Percentiles rank a stretch among this genome's conserved stretches.
Evolutionary conservation across 2,797 vertebrate genomes (phyloP).

Genomic region (Tarsius wallacei): DNA sequence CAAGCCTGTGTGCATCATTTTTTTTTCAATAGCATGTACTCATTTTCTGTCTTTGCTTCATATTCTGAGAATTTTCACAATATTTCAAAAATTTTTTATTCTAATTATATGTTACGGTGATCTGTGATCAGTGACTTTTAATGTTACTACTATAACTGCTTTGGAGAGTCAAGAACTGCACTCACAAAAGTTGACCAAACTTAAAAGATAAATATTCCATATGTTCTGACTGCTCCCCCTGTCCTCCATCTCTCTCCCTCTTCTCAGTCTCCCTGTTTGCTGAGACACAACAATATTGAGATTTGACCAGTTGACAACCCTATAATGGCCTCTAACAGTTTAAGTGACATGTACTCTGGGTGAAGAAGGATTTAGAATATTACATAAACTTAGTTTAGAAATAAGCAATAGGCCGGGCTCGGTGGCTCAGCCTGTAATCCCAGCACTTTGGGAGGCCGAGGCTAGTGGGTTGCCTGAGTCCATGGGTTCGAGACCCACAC

Average conservation of each 20-base stretch:
- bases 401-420: no score
- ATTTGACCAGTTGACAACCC: neutral
- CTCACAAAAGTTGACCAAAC: neutral
- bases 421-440: no score
- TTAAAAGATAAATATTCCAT: neutral
- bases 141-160: neutral
- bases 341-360: neutral
- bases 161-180: neutral
- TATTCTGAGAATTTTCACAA: neutral
- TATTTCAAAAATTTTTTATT: neutral
- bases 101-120: neutral
- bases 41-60: neutral
- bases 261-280: neutral
- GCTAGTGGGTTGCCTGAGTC: no score
- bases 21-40: neutral
- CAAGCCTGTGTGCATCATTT: neutral
- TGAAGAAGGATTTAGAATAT: neutral
- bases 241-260: no score
- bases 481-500: no score
- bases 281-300: neutral
- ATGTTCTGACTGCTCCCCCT: neutral
- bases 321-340: neutral
- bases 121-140: neutral
- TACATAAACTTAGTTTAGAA: neutral
- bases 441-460: no score